A percentile compares a stretch with the other conserved stretches of the same genome.
These are phyloP conservation scores for Callyntrura guangdongensis DNA, from an alignment of 2,888 invertebrate species.

Conservation along the genomic window DNA sequence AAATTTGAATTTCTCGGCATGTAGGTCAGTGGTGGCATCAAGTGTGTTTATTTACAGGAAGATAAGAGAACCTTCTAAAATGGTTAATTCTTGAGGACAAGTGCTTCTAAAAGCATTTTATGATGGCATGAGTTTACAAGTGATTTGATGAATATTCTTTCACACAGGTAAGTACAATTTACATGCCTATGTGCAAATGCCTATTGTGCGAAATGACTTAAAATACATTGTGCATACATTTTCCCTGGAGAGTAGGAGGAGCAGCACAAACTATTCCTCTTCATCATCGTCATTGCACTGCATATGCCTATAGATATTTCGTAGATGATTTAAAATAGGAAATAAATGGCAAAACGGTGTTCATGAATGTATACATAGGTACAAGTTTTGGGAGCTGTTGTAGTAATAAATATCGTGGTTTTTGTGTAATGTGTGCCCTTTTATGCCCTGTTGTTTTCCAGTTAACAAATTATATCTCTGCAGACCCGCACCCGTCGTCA, in stretches of 20 bases:
- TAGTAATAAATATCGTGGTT: conserved; percentile 60
- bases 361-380: neutral
- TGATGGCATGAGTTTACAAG: too few species aligned
- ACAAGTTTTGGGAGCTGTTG: neutral
- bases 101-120: conserved; percentile 32
- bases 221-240: neutral
- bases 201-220: neutral
- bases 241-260: neutral
- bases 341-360: neutral
- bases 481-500: conserved; percentile 54
- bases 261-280: neutral
- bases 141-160: neutral
- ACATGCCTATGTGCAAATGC: neutral
- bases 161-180: neutral
- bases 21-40: neutral
- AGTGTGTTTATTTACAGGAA: neutral
- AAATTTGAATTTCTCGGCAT: conserved; percentile 53
- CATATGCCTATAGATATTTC: neutral
- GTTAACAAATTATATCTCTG: conserved; percentile 58
- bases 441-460: conserved; percentile 56
- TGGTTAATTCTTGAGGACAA: conserved; percentile 47
- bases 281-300: neutral
- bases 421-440: neutral
- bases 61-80: conserved; percentile 34
- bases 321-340: neutral